Evolutionary conservation across 2,888 invertebrate genomes (phyloP), one percentile per base, ranked within the genome.

Genomic region (Cepaea hortensis): DNA sequence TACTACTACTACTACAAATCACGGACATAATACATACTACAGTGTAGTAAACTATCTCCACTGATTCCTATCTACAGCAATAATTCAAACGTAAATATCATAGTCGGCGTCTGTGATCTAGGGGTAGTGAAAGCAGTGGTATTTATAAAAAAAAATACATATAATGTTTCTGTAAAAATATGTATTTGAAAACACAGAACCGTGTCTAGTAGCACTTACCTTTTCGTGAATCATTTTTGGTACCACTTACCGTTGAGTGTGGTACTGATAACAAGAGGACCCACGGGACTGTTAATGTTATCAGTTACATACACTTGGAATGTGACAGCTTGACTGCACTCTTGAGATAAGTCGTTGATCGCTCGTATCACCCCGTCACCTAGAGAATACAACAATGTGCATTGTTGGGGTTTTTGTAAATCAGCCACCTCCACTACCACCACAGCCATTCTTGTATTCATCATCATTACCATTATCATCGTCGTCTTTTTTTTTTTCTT

Each of bases 301-400:
- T 87, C 87, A n/a, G 23, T 35, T 11, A 75, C 80, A 35, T 50
- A 76, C 48, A 87, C 82, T 18, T 77, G 62, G n/a, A 68, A 85
- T 4, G 85, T 79, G 6, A 87, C 55, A 48, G 11, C 77, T 11
- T 68, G 50, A 15, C 35, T 85, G 61, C 87, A 87, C 70, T 85
- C 73, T 3, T 23, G 61, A 6, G 77, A 46, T 20, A 85, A 50
- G 55, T 87, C 85, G 3, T 75, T 79, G 11, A 46, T 62, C 6
- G 87, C 85, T 13, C 55, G 55, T 46, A 86, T 86, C 0, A 46
- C 46, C 0, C 85, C 85, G 2, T 80, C n/a, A 35, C 23, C 85
- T 85, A 65, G 13, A 18, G 13, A 68, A n/a, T 20, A 68, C 55
- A 55, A 55, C 55, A 55, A 6, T 55, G 55, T 55, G 2, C 11